A percentile compares a stretch with the other conserved stretches of the same genome.
These are phyloP conservation scores for Oreochromis mossambicus DNA, from an alignment of 2,797 vertebrate genomes.

Conservation along the genomic window DNA sequence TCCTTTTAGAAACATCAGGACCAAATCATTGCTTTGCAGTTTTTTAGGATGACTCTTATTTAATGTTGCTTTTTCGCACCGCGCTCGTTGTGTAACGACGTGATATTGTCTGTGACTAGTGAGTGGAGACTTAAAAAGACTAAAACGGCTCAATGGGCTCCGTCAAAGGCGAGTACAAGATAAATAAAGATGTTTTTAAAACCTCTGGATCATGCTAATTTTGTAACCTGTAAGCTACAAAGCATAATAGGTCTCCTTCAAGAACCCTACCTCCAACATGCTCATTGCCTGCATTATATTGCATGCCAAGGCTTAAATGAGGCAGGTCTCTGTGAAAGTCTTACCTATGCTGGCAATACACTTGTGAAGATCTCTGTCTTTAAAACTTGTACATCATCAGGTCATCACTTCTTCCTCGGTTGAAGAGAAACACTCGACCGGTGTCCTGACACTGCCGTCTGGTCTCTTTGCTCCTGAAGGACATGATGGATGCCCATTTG, in stretches of 20 bases:
- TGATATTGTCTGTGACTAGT: background rate
- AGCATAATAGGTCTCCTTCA: background rate
- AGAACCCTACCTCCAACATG: background rate
- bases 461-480: slow-evolving; percentile 20
- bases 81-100: fast-evolving
- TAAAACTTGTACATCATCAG: background rate
- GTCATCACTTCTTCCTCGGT: background rate
- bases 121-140: background rate
- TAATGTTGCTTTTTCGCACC: background rate
- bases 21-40: background rate
- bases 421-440: slow-evolving; percentile 8
- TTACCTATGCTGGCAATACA: background rate
- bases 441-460: slow-evolving; percentile 11
- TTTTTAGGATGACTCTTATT: background rate
- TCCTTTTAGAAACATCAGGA: background rate
- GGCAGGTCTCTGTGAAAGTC: background rate
- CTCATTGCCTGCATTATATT: background rate
- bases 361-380: background rate
- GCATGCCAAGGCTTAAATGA: background rate
- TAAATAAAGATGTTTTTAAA: background rate
- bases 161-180: fast-evolving
- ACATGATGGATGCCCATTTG: slow-evolving; percentile 50
- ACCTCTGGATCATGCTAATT: background rate
- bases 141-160: background rate
- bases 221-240: background rate